Evolutionary conservation across 2,113 vertebrate genomes (phyloP), one percentile per base, ranked within the genome.

Genomic region (Cheilinus undulatus): DNA sequence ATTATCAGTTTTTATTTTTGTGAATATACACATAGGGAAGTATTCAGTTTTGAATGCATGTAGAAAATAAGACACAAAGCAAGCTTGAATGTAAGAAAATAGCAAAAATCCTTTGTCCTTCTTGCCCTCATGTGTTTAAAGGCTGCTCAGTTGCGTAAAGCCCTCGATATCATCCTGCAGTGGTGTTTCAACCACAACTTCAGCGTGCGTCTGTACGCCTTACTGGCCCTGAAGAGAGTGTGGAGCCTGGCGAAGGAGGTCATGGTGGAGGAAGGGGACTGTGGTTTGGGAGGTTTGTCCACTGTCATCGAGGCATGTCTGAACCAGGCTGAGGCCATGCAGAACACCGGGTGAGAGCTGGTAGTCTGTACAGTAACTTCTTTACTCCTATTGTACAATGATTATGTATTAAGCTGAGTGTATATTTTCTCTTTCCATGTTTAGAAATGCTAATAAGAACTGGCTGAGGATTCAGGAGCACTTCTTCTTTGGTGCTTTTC

Each of bases 141-240:
- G 97, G 88, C 61, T 9, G 60, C 40, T 0, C 84, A 92, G 69
- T 83, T 97, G 88, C 93, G 87, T 78, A 95, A 91, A 68, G 96
- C 96, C 0, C 80, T 98, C 14, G 59, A 95, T 43, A 59, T 93
- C 58, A 92, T 92, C 51, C 93, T 99, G 2, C 95, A 94, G 86
- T 96, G 96, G 94, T 98, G 97, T 73, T 95, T 98, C 87, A 96
- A 92, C 78, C 96, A 98, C 80, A 98, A 97, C 78, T 99, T 99
- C 76, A 97, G 95, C 0, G 91, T 97, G 38, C 95, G 97, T 9
- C 94, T 99, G 17, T 98, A 99, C 5, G 96, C 97, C 0, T 86
- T 98, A 32, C 34, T 98, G 0, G 95, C 97, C 0, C 95, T 99
- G 56, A 97, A 96, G 89, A 94, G 94, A 69, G 93, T 96, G 20